Base-by-base conservation (phyloP, 2,797 vertebrate genomes). In the Xenopus petersii region DNA sequence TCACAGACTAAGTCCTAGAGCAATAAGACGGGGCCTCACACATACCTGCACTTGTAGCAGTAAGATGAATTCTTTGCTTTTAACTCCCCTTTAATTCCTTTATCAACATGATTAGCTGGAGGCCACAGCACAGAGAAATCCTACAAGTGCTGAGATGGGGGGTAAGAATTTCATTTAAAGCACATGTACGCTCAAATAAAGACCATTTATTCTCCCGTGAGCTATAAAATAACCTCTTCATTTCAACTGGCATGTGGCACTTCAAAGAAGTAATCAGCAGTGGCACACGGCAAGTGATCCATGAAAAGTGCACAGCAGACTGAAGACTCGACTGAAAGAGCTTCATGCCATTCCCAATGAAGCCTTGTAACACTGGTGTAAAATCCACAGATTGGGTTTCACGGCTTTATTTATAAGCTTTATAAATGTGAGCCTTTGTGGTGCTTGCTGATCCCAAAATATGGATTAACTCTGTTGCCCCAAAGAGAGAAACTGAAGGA, bases 211-310 rank as follows among this genome's bases (percentile, higher is more conserved):
- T 84, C 82, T 82, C 72, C 79, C 59, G 17, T 69, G 80, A 67
- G 46, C 12, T 75, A 74, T 71, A 81, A 81, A 79, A 75, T 60
- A 75, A 63, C 73, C 73, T 75, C 75, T 84, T 85, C 72, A 63
- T 62, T 80, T 83, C 87, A 86, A 89, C 46, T 89, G 90, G 83
- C 86, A 86, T 16, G 49, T 15, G 76, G 82, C 76, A 86, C 68
- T 84, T 81, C 80, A 79, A 86, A 85, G 80, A 69, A 86, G 78
- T 84, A 80, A 86, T 74, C 74, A 69, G 81, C 74, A 69, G 67
- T 60, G 84, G 74, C 77, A 64, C 82, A 80, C 83, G 82, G 76
- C 80, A 80, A 87, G 83, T 83, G 87, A 89, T 83, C 85, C 81
- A 67, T 80, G 69, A 82, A 82, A 85, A 82, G 82, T 65, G 83